Percentiles rank a stretch among this genome's conserved stretches.
Conservation (phyloP, 2,888 invertebrate species). For the Xestobium rufovillosum region DNA sequence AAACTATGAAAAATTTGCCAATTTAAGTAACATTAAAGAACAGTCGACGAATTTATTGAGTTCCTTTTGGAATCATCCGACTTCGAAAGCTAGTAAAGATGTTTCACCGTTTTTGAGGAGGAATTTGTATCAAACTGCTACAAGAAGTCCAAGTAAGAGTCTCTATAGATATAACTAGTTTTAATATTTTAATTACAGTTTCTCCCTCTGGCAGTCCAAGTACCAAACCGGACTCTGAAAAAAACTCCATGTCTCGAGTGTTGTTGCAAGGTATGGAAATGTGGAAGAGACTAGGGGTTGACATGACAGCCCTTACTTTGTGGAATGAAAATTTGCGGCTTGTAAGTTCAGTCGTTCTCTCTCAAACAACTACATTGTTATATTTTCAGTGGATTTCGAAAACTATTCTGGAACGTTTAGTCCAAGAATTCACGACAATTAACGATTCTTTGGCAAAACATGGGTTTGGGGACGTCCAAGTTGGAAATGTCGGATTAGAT, state of each 20-base stretch:
- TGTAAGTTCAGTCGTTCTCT: conserved; percentile 43
- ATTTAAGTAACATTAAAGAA: conserved; percentile 34
- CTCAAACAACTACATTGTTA: not conserved
- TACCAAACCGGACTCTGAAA: conserved; percentile 42
- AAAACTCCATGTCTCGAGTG: conserved; percentile 41
- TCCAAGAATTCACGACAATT: conserved; percentile 63
- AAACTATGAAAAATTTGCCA: conserved; percentile 33
- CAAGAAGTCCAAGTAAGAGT: conserved; percentile 42
- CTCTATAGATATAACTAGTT: too few relatives aligned
- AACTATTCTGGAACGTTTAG: conserved; percentile 71
- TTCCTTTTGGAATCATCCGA: conserved; percentile 50
- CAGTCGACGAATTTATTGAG: conserved; percentile 46
- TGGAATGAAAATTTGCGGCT: conserved; percentile 73
- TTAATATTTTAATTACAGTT: too few relatives aligned
- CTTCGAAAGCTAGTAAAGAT: conserved; percentile 45
- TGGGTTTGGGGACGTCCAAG: conserved; percentile 58
- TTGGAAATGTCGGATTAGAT: conserved; percentile 64
- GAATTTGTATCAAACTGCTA: conserved; percentile 52
- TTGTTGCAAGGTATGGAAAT: conserved; percentile 42
- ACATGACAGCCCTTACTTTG: conserved; percentile 61
- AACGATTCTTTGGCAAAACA: conserved; percentile 64
- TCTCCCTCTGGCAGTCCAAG: conserved; percentile 40
- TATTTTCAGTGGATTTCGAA: conserved; percentile 71
- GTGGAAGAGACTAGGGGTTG: conserved; percentile 58
- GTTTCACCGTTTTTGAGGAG: conserved; percentile 45